Base-by-base conservation (phyloP, 2,888 invertebrate genomes). In the Limnephilus auricula region DNA sequence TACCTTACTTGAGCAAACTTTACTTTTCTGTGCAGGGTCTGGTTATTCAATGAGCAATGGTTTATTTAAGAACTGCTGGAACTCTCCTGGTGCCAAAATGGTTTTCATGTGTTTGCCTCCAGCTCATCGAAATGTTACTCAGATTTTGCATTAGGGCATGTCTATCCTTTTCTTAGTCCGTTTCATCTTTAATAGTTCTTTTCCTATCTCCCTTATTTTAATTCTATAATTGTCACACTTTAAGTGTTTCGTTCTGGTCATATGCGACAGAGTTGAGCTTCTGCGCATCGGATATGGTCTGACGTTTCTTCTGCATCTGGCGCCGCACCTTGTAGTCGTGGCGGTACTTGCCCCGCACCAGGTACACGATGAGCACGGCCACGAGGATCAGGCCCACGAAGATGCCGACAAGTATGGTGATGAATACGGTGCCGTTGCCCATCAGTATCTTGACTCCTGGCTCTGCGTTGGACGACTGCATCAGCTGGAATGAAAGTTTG, bases 231-330 rank as follows among this genome's bases (percentile, higher is more conserved):
- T 18, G 5, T 50, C 50, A 86, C 86, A 86, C 86, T 86, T 30
- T 86, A 25, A 89, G 79, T 31, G 80, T 25, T 40, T 89, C 45
- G 30, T 89, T 89, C 31, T 89, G 45, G 15, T 40, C 89, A 0
- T 6, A 18, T 9, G 40, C 40, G 34, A n/a, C 34, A 3, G 78
- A 50, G 82, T 91, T 90, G 15, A 90, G 79, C 78, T 94, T 94
- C 79, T 93, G 94, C n/a, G 94, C 93, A 86, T 96, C 96, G 0
- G 93, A 37, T 0, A 94, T 94, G 92, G 94, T 95, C 92, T 96
- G 96, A 25, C 96, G 93, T 93, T 95, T 95, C 37, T 95, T 94
- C 86, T 94, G 94, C 93, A 95, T 93, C 0, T 95, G 94, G 80
- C 94, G 95, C 0, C 94, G 93, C 78, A 95, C 94, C 82, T 94